Conservation (phyloP, 2,113 vertebrate genomes). For the Taurulus bubalis region DNA sequence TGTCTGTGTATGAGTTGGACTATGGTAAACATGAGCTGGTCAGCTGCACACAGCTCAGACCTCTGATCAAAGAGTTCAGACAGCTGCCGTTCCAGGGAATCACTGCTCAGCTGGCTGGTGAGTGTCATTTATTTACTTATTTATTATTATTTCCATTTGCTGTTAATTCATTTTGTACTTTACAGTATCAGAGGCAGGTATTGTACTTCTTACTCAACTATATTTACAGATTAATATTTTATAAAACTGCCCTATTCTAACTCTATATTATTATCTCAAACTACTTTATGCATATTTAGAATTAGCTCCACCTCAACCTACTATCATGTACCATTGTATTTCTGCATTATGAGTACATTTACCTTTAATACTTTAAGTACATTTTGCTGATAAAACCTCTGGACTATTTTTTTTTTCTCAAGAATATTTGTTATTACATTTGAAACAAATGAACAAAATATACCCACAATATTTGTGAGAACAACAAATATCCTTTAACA, state of each 20-base stretch:
- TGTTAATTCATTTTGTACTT: background rate
- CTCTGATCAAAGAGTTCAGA: slow-evolving; percentile 88
- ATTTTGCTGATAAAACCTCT: background rate
- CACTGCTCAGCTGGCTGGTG: slow-evolving; percentile 95
- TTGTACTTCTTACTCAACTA: background rate
- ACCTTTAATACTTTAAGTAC: background rate
- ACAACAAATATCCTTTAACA: background rate
- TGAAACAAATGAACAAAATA: background rate
- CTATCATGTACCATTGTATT: background rate
- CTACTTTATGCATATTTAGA: background rate
- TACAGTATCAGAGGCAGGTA: background rate
- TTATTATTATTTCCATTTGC: background rate
- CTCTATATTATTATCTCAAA: background rate
- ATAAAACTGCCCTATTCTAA: background rate
- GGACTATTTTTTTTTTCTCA: background rate
- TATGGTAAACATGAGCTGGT: slow-evolving; percentile 95
- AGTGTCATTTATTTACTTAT: slow-evolving; percentile 10
- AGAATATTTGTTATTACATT: background rate
- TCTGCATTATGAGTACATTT: background rate
- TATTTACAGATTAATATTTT: background rate
- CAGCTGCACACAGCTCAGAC: slow-evolving; percentile 86
- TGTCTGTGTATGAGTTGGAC: slow-evolving; percentile 95
- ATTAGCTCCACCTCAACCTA: background rate
- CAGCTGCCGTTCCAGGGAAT: slow-evolving; percentile 94
- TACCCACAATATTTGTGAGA: background rate